Percentiles rank a stretch among this genome's conserved stretches.
Evolutionary conservation across 2,797 vertebrate genomes (phyloP).

Genomic region (Selene dorsalis): DNA sequence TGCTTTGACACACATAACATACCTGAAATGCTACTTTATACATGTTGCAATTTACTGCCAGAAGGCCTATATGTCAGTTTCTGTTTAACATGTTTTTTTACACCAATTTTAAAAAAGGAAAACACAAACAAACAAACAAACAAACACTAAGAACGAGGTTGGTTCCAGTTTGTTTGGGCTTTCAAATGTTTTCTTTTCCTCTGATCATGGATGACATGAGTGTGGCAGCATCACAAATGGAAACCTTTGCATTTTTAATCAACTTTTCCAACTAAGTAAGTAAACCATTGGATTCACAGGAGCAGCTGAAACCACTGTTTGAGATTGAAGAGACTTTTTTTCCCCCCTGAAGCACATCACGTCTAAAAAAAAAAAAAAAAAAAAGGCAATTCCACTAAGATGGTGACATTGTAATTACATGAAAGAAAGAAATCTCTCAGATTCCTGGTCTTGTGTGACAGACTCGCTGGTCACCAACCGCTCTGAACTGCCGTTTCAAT

Average conservation of each 20-base stretch:
- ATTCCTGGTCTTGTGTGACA: not conserved
- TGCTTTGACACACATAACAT: too few relatives aligned
- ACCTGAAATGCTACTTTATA: too few relatives aligned
- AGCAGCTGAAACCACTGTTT: not conserved
- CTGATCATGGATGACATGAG: not conserved
- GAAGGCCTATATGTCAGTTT: too few relatives aligned
- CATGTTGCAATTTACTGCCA: too few relatives aligned
- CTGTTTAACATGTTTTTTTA: too few relatives aligned
- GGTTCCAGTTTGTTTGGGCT: not conserved
- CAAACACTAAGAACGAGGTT: too few relatives aligned
- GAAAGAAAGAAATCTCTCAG: slow-evolving; percentile 1
- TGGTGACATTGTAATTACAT: not conserved
- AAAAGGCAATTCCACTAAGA: not conserved
- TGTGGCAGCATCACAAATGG: not conserved
- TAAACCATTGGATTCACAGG: not conserved
- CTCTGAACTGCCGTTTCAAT: slow-evolving; percentile 28
- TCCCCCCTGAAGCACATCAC: not conserved
- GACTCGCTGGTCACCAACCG: slow-evolving; percentile 15
- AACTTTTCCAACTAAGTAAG: not conserved
- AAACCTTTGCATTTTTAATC: not conserved
- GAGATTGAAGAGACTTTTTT: not conserved
- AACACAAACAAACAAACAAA: too few relatives aligned
- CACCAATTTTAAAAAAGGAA: too few relatives aligned
- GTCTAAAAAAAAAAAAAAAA: not conserved
- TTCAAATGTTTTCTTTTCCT: rapidly evolving